These are phyloP conservation scores for Drosophila carrolli DNA, from an alignment of 1,140 invertebrate genomes.

Conservation along the genomic window DNA sequence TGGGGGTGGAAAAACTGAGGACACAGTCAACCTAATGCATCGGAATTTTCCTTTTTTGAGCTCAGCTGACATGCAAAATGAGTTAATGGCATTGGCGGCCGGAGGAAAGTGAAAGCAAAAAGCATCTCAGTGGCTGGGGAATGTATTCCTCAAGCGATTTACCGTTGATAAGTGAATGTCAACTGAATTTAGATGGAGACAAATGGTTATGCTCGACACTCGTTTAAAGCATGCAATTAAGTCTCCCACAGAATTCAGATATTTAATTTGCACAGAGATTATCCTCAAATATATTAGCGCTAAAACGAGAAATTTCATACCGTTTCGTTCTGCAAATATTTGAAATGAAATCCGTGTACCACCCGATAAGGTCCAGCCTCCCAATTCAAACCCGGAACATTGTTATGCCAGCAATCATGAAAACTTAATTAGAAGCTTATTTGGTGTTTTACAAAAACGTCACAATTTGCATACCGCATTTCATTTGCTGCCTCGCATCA, in stretches of 20 bases:
- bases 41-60: conserved; percentile 54
- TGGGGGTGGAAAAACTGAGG: conserved; percentile 14
- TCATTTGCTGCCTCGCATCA: conserved; percentile 72
- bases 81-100: conserved; percentile 57
- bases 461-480: conserved; percentile 78
- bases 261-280: conserved; percentile 35
- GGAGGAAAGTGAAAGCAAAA: conserved; percentile 37
- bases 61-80: conserved; percentile 55
- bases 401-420: conserved; percentile 69
- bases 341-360: conserved; percentile 44
- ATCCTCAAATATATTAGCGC: conserved; percentile 10
- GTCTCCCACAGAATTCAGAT: not conserved
- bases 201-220: not conserved
- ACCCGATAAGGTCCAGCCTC: conserved; percentile 38
- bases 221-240: conserved; percentile 9
- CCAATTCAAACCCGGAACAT: conserved; percentile 26
- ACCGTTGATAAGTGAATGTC: conserved; percentile 32
- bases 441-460: conserved; percentile 61
- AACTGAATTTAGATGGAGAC: conserved; percentile 4
- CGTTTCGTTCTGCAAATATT: conserved; percentile 30
- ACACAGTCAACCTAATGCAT: conserved; percentile 44
- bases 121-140: conserved; percentile 11
- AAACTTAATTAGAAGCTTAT: conserved; percentile 80
- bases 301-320: conserved; percentile 6
- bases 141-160: conserved; percentile 40